phyloP scores from a whole-genome alignment of 2,797 vertebrate genomes.

The Pelochelys cantorii region DNA sequence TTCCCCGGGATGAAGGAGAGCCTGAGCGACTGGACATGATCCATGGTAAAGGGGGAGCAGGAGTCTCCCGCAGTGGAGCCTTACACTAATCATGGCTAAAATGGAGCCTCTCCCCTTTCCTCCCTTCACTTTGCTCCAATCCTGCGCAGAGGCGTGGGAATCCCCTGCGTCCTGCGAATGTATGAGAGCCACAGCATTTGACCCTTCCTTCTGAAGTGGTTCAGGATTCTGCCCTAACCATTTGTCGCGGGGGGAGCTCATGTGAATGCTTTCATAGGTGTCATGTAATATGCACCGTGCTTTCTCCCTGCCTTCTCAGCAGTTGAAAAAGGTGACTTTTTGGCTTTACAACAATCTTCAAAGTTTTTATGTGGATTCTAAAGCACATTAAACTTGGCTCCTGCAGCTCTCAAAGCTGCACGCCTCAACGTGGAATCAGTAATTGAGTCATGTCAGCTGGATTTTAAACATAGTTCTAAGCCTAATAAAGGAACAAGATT shows the following conservation, averaged over 20 bases:
- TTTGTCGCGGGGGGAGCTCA: neutral
- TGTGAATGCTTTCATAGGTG: neutral
- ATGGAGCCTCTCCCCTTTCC: neutral
- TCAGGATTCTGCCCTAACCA: neutral
- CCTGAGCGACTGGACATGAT: neutral
- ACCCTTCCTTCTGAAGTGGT: neutral
- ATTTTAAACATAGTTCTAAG: conserved; percentile 32
- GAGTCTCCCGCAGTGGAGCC: neutral
- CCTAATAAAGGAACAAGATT: conserved; percentile 19
- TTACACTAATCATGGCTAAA: neutral
- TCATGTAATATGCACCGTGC: too few relatives aligned
- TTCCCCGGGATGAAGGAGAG: neutral
- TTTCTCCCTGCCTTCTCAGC: neutral
- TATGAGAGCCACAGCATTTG: neutral
- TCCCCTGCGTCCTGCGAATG: neutral
- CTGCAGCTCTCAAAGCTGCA: conserved; percentile 24
- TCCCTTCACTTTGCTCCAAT: neutral
- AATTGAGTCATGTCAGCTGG: conserved; percentile 16
- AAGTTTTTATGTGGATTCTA: neutral
- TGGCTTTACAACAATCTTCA: neutral
- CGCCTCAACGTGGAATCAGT: neutral
- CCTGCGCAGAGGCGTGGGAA: neutral
- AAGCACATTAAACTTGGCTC: neutral
- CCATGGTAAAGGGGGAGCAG: neutral
- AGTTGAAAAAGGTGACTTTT: neutral